phyloP scores from a whole-genome alignment of 2,888 invertebrate genomes.

The Boloria euphrosyne region DNA sequence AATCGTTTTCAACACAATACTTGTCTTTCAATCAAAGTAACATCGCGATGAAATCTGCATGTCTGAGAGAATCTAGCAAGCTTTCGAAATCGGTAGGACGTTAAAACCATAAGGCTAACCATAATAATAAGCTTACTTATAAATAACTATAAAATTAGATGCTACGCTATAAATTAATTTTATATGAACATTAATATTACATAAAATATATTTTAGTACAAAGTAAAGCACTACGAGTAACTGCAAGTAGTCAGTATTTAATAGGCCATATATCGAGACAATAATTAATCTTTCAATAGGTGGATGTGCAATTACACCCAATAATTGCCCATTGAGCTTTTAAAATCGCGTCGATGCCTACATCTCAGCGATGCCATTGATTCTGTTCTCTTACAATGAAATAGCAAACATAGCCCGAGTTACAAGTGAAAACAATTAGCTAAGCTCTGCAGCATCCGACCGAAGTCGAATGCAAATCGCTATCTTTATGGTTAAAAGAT shows the following conservation, averaged over 20 bases:
- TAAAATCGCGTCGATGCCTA: slow-evolving; percentile 57
- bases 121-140: too few species aligned
- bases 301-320: slow-evolving; percentile 49
- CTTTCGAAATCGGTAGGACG: too few species aligned
- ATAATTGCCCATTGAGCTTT: slow-evolving; percentile 75
- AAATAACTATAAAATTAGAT: too few species aligned
- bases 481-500: slow-evolving; percentile 79
- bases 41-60: too few species aligned
- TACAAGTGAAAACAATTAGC: slow-evolving; percentile 70
- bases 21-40: too few species aligned
- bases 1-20: too few species aligned
- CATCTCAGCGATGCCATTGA: slow-evolving; percentile 60
- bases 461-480: slow-evolving; percentile 77
- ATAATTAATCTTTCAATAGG: slow-evolving; percentile 44
- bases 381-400: slow-evolving; percentile 65
- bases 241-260: not conserved
- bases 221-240: slow-evolving; percentile 14
- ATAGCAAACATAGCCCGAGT: slow-evolving; percentile 67
- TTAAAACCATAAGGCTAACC: too few species aligned
- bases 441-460: slow-evolving; percentile 53
- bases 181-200: not conserved
- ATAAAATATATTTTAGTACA: slow-evolving; percentile 5
- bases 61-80: too few species aligned
- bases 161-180: too few species aligned
- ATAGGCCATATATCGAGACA: slow-evolving; percentile 14